Conservation (phyloP, 2,888 invertebrate species). For the Aphodius sticticus region DNA sequence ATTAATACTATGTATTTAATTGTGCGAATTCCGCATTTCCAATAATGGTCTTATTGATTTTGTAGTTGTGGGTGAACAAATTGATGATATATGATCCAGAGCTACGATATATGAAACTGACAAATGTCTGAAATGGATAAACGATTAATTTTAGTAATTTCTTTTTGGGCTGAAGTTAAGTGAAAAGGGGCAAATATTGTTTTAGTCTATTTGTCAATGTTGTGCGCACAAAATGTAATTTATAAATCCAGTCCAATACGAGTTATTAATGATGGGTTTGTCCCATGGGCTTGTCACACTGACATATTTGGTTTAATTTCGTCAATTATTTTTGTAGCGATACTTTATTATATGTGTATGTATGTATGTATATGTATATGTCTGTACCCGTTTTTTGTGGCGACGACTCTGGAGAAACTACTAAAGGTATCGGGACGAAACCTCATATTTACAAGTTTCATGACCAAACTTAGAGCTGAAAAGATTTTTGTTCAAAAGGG, state of each 20-base stretch:
- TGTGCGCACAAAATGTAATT: neutral
- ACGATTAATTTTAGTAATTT: conserved; percentile 4
- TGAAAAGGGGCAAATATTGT: neutral
- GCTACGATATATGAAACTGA: neutral
- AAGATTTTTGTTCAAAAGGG: no score
- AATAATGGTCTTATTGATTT: neutral
- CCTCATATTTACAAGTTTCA: no score
- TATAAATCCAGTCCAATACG: neutral
- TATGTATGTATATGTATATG: no score
- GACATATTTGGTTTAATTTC: no score
- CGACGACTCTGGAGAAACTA: no score
- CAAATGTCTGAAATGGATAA: neutral
- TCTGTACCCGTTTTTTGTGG: no score
- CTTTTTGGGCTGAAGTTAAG: neutral
- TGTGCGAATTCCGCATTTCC: neutral
- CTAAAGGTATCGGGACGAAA: no score
- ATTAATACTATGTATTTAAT: neutral
- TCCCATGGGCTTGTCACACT: no score
- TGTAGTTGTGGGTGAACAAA: neutral
- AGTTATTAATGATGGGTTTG: no score
- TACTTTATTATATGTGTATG: no score
- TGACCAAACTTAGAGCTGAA: no score
- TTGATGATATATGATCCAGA: neutral
- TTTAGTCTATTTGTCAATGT: neutral
- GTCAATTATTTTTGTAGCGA: no score